These are phyloP conservation scores for Crocidura indochinensis DNA, from an alignment of 2,797 vertebrate species.

Conservation along the genomic window DNA sequence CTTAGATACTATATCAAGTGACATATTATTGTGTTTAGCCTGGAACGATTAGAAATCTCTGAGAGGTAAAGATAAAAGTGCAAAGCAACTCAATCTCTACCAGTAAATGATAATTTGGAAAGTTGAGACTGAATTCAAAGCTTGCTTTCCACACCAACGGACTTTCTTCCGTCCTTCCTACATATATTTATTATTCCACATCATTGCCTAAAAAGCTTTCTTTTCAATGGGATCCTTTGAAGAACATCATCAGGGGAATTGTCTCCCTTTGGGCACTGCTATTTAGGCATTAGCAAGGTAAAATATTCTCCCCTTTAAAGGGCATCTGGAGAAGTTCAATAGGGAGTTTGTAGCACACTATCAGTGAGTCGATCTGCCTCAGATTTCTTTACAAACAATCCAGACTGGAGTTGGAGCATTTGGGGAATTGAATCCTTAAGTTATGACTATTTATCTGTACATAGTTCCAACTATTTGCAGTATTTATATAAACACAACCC, in stretches of 20 bases:
- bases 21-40: constrained; percentile 61
- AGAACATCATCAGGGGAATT: constrained; percentile 22
- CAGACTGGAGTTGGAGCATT: constrained; percentile 33
- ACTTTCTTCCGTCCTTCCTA: constrained; percentile 19
- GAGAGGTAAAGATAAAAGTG: constrained; percentile 68
- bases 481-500: constrained; percentile 63
- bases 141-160: constrained; percentile 52
- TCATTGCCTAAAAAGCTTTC: constrained; percentile 51
- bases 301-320: constrained; percentile 65
- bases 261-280: constrained; percentile 25
- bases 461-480: constrained; percentile 50
- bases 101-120: constrained; percentile 38
- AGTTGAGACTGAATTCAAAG: constrained; percentile 46
- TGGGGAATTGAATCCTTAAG: constrained; percentile 48
- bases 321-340: constrained; percentile 48
- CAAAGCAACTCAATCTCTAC: constrained; percentile 31
- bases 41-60: constrained; percentile 65
- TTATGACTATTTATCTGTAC: constrained; percentile 53
- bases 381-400: constrained; percentile 71
- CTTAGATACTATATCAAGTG: constrained; percentile 28
- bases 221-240: constrained; percentile 49
- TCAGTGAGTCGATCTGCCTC: constrained; percentile 32
- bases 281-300: constrained; percentile 55
- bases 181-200: constrained; percentile 40
- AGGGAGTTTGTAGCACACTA: constrained; percentile 28